phyloP scores from a whole-genome alignment of 1,140 invertebrate genomes.

The Brachionus angularis region DNA sequence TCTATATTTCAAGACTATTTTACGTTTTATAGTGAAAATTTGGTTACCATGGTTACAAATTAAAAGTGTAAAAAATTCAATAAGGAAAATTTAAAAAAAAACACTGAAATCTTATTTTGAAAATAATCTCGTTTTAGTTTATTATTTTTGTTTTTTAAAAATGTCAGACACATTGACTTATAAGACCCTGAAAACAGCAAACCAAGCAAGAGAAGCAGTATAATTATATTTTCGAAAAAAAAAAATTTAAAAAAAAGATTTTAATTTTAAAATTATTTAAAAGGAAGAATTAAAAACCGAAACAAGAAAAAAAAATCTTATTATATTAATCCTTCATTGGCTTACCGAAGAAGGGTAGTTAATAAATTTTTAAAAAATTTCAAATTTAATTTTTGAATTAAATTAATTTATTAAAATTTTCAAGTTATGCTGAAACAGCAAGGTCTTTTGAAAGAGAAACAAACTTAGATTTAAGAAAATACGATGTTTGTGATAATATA shows the following conservation, averaged over 20 bases:
- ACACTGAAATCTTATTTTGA: too few species aligned
- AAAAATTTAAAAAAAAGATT: conserved; percentile 12
- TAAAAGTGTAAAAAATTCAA: too few species aligned
- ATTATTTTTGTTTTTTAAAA: background rate
- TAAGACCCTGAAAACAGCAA: conserved; percentile 52
- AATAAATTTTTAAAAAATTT: conserved; percentile 37
- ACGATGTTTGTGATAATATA: conserved; percentile 81
- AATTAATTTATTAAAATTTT: conserved; percentile 24
- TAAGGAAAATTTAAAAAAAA: too few species aligned
- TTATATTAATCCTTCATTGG: conserved; percentile 73
- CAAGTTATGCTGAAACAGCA: conserved; percentile 63
- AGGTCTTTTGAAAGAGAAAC: conserved; percentile 67
- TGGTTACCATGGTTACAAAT: too few species aligned
- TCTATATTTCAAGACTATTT: too few species aligned
- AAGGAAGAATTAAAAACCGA: conserved; percentile 62
- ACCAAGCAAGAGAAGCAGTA: conserved; percentile 56
- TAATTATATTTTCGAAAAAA: conserved; percentile 43
- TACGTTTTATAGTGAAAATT: too few species aligned
- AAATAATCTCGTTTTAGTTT: too few species aligned
- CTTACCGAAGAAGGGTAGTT: conserved; percentile 68
- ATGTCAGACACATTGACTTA: conserved; percentile 54
- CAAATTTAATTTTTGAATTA: background rate
- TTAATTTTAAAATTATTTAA: conserved; percentile 8
- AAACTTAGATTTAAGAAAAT: conserved; percentile 64
- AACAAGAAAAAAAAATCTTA: conserved; percentile 67